Conservation (phyloP, 2,888 invertebrate genomes). For the Drosophila gaucha region DNA sequence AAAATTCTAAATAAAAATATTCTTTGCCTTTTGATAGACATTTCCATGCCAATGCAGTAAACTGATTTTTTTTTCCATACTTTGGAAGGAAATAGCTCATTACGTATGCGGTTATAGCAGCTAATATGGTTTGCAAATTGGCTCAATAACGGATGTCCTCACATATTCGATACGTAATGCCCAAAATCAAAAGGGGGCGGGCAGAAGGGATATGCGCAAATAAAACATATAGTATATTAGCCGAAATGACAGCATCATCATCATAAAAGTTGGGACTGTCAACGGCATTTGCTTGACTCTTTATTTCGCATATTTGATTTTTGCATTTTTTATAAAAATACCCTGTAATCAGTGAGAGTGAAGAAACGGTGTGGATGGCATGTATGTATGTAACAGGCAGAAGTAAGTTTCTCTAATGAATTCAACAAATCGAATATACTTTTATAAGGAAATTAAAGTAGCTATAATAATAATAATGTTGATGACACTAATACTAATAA, state of each 20-base stretch:
- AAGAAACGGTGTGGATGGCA: background rate
- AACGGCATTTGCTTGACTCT: slow-evolving; percentile 23
- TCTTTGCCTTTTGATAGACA: background rate
- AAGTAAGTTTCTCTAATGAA: background rate
- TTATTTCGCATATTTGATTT: slow-evolving; percentile 25
- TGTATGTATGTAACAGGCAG: background rate
- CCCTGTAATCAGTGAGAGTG: background rate
- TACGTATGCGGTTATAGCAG: slow-evolving; percentile 26
- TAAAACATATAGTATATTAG: slow-evolving; percentile 28
- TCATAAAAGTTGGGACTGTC: slow-evolving; percentile 36
- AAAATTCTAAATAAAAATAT: background rate
- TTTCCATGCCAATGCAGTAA: slow-evolving; percentile 8
- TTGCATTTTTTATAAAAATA: slow-evolving; percentile 1
- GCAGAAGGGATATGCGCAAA: slow-evolving; percentile 6
- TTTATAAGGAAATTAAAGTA: too few relatives aligned
- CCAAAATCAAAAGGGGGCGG: background rate
- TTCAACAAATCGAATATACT: background rate
- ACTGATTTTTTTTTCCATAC: slow-evolving; percentile 33
- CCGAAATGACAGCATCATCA: slow-evolving; percentile 44
- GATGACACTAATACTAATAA: background rate
- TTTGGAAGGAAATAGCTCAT: slow-evolving; percentile 15
- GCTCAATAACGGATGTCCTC: slow-evolving; percentile 49
- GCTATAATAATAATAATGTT: background rate
- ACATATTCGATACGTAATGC: slow-evolving; percentile 19
- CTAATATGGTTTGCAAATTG: slow-evolving; percentile 43